Evolutionary conservation across 2,113 vertebrate genomes (phyloP).

Genomic region (Sinocyclocheilus rhinocerous): DNA sequence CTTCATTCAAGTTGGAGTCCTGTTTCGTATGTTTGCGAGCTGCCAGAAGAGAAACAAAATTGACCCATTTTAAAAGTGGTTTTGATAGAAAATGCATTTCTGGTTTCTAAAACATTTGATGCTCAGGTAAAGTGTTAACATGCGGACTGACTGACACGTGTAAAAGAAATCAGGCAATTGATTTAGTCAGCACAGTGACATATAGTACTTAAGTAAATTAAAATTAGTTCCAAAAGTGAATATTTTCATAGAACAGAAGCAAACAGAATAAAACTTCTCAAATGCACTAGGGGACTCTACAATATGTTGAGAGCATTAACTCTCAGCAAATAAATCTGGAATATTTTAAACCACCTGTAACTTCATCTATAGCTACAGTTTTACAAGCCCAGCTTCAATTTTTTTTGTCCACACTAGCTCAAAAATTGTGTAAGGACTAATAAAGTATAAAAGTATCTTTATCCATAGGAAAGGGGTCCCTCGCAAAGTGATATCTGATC

Average conservation of each 20-base stretch:
- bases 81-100: background rate
- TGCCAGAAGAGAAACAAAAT: conserved; percentile 60
- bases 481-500: background rate
- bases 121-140: background rate
- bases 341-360: background rate
- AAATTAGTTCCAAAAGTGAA: background rate
- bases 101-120: background rate
- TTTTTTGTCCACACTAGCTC: background rate
- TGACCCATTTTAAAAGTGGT: background rate
- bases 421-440: background rate
- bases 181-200: background rate
- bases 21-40: conserved; percentile 94
- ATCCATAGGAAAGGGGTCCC: background rate
- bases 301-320: background rate
- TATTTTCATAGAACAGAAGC: background rate
- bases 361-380: background rate
- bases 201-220: background rate
- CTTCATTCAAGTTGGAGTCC: conserved; percentile 95
- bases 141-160: background rate
- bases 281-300: background rate
- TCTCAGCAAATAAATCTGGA: background rate
- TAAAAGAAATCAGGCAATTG: background rate
- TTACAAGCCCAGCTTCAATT: background rate
- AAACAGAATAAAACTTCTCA: background rate
- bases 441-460: background rate